phyloP scores from a whole-genome alignment of 1,140 invertebrate genomes.

The Drosophila prosaltans region DNA sequence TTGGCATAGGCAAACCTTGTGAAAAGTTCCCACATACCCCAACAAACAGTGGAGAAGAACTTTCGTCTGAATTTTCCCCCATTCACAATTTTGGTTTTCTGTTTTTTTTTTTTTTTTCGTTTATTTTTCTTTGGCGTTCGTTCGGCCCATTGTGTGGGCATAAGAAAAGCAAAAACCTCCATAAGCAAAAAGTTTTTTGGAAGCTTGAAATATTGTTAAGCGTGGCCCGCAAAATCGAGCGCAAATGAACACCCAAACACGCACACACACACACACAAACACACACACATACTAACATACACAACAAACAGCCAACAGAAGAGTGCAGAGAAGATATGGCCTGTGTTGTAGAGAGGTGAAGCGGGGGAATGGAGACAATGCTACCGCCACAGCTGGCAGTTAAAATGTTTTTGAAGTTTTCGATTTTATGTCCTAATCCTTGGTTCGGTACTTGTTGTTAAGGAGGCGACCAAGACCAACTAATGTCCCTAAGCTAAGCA shows the following conservation, averaged over 20 bases:
- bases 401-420: conserved; percentile 62
- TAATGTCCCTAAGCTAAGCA: conserved; percentile 21
- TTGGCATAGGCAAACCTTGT: not conserved
- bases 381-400: conserved; percentile 55
- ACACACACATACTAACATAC: not conserved
- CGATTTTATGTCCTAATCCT: conserved; percentile 57
- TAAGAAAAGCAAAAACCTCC: conserved; percentile 37
- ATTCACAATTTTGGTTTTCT: conserved; percentile 39
- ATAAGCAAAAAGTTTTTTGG: conserved; percentile 68
- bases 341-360: not conserved
- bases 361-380: conserved; percentile 7
- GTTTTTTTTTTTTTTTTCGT: conserved; percentile 31
- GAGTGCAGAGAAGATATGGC: not conserved
- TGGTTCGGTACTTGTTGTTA: conserved; percentile 38
- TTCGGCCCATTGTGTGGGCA: conserved; percentile 42
- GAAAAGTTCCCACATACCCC: conserved; percentile 6
- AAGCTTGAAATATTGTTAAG: conserved; percentile 76
- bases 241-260: conserved; percentile 54
- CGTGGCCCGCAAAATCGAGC: conserved; percentile 44
- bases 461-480: conserved; percentile 18
- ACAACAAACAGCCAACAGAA: not conserved
- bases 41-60: conserved; percentile 11
- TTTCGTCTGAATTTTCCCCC: conserved; percentile 45
- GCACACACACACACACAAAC: not conserved
- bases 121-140: conserved; percentile 38